A percentile compares a stretch with the other conserved stretches of the same genome.
These are phyloP conservation scores for Ariopsis seemanni DNA, from an alignment of 2,113 vertebrate genomes.

Conservation along the genomic window DNA sequence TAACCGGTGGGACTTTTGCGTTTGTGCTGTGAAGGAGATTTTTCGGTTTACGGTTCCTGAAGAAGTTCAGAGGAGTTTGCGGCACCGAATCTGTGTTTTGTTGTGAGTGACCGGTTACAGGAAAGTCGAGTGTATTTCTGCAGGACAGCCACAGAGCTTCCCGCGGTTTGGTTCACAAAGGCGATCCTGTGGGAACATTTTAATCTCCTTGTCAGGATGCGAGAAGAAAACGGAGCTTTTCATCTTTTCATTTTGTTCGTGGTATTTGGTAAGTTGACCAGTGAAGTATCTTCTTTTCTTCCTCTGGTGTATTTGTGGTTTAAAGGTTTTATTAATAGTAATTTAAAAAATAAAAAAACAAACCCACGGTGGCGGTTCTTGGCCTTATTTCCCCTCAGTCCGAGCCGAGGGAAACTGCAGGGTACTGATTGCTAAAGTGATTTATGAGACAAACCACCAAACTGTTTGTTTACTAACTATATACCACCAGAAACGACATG, in stretches of 20 bases:
- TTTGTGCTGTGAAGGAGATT: not conserved
- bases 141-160: not conserved
- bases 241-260: not conserved
- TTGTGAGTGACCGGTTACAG: not conserved
- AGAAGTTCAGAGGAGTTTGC: slow-evolving; percentile 9
- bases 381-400: not conserved
- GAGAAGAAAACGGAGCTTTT: slow-evolving; percentile 11
- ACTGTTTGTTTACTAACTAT: not conserved
- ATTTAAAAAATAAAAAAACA: not conserved
- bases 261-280: slow-evolving; percentile 27
- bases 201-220: slow-evolving; percentile 36
- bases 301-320: not conserved
- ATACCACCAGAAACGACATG: not conserved
- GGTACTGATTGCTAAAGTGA: not conserved
- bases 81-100: not conserved
- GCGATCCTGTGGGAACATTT: slow-evolving; percentile 35
- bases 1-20: not conserved
- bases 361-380: not conserved
- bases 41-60: not conserved
- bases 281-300: not conserved
- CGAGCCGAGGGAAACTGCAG: no score
- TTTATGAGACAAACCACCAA: no score
- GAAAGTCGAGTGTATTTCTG: no score
- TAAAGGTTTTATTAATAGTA: not conserved
- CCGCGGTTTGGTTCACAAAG: slow-evolving; percentile 34